These are phyloP conservation scores for Caenorhabditis sp. DNA, from an alignment of 2,888 invertebrate genomes.

Conservation along the genomic window DNA sequence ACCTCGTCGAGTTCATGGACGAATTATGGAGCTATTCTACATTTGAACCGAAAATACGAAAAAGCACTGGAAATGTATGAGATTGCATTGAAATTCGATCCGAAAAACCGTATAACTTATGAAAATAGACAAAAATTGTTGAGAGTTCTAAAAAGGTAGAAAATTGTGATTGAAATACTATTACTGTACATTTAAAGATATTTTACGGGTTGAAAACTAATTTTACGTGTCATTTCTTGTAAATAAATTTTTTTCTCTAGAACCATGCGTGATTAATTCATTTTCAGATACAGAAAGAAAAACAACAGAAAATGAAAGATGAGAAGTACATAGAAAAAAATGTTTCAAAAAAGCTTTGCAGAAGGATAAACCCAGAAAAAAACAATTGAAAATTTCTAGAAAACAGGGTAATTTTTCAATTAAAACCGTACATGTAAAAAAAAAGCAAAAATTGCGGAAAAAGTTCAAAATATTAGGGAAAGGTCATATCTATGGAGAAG, in stretches of 20 bases:
- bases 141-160: conserved; percentile 8
- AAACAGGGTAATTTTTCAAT: neutral
- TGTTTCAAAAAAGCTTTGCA: too few species aligned
- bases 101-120: conserved; percentile 86
- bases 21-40: conserved; percentile 92
- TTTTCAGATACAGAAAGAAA: too few species aligned
- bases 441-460: neutral
- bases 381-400: too few species aligned
- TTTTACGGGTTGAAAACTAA: neutral
- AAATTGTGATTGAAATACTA: neutral
- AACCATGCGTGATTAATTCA: too few species aligned
- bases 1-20: conserved; percentile 78
- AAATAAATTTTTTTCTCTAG: neutral
- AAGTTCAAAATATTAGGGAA: neutral
- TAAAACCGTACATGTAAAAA: neutral
- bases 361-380: too few species aligned
- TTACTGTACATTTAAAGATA: neutral
- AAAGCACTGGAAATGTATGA: conserved; percentile 88
- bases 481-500: neutral
- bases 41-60: conserved; percentile 87
- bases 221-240: neutral
- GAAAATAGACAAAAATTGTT: conserved; percentile 78
- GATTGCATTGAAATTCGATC: conserved; percentile 84
- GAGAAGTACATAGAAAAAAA: too few species aligned
- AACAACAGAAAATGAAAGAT: too few species aligned